Percentiles rank a stretch among this genome's conserved stretches.
Evolutionary conservation across 2,888 invertebrate genomes (phyloP).

Genomic region (Nyleta sp.): DNA sequence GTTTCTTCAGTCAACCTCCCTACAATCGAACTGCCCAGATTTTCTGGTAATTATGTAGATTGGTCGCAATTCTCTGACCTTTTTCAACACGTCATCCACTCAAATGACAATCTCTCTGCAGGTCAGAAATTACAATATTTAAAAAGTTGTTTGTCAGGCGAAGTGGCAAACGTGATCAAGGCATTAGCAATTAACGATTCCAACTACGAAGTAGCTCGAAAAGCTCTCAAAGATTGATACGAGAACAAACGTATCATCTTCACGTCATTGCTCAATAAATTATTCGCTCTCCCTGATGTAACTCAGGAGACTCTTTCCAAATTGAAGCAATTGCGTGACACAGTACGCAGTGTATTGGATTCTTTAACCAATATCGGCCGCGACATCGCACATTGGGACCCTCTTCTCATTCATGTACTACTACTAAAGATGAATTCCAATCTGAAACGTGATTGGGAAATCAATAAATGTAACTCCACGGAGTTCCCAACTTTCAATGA

Average conservation of each 20-base stretch:
- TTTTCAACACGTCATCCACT: too few species aligned
- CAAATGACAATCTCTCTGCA: too few species aligned
- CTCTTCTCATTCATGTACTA: not conserved
- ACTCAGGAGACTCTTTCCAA: not conserved
- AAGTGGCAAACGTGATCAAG: too few species aligned
- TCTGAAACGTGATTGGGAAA: not conserved
- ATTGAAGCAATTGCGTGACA: not conserved
- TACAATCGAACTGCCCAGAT: too few species aligned
- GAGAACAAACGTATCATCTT: slow-evolving; percentile 1
- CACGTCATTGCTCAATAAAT: not conserved
- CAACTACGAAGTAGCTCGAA: not conserved
- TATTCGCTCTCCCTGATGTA: not conserved
- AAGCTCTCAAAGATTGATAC: not conserved
- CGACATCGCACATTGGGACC: not conserved
- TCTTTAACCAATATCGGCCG: not conserved
- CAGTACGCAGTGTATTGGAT: not conserved
- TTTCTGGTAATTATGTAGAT: too few species aligned
- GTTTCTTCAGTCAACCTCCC: too few species aligned
- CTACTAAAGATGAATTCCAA: not conserved
- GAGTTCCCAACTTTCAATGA: too few species aligned
- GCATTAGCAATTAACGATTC: too few species aligned
- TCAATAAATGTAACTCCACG: not conserved
- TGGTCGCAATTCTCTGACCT: too few species aligned
- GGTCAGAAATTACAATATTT: too few species aligned
- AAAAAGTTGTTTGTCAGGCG: too few species aligned